Evolutionary conservation across 2,113 vertebrate genomes (phyloP).

Genomic region (Butorides virescens): DNA sequence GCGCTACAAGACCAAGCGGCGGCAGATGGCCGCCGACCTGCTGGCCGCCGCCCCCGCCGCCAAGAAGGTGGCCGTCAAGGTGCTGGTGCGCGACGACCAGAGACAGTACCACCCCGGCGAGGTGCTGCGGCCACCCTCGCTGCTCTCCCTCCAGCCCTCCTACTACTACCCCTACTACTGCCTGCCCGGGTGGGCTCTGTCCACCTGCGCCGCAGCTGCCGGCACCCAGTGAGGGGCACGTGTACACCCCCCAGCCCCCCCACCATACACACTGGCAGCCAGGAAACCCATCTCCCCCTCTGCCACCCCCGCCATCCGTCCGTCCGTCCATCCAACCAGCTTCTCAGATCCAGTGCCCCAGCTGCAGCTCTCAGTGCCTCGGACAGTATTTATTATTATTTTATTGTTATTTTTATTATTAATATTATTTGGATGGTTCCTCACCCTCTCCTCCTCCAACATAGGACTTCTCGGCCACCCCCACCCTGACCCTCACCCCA

Average conservation of each 20-base stretch:
- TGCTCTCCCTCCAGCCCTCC: slow-evolving; percentile 87
- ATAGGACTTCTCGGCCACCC: background rate
- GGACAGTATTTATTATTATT: slow-evolving; percentile 76
- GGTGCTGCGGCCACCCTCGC: slow-evolving; percentile 85
- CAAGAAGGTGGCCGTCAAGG: slow-evolving; percentile 97
- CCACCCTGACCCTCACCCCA: background rate
- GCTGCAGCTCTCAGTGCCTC: slow-evolving; percentile 7
- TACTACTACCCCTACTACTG: slow-evolving; percentile 99
- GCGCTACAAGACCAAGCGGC: slow-evolving; percentile 97
- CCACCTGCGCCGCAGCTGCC: slow-evolving; percentile 80
- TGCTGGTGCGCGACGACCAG: slow-evolving; percentile 96
- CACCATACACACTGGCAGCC: background rate
- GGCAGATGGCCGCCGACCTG: slow-evolving; percentile 95
- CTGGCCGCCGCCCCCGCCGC: slow-evolving; percentile 91
- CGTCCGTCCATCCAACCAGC: background rate
- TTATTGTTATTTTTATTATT: slow-evolving; percentile 66
- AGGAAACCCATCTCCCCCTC: background rate
- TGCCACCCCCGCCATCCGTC: background rate
- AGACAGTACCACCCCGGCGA: slow-evolving; percentile 96
- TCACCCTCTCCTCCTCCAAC: slow-evolving; percentile 12
- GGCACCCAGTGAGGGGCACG: slow-evolving; percentile 69
- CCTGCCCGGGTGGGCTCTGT: slow-evolving; percentile 94
- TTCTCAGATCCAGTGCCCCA: background rate
- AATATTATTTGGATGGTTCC: slow-evolving; percentile 57
- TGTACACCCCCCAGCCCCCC: background rate